These are phyloP conservation scores for Sminthurides bifidus DNA, from an alignment of 1,140 invertebrate genomes.

Conservation along the genomic window DNA sequence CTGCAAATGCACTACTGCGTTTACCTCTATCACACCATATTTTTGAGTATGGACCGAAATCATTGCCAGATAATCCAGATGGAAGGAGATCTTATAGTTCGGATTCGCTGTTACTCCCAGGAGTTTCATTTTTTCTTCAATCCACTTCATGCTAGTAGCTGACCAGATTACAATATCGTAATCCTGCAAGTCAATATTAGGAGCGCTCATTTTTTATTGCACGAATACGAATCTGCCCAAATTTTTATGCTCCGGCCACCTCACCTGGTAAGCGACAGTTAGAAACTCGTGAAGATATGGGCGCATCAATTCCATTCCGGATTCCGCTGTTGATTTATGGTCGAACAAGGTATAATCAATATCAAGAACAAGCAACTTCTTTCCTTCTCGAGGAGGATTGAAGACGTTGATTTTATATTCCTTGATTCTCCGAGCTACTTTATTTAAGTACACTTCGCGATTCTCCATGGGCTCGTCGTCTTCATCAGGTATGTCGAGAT, in stretches of 20 bases:
- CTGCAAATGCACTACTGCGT: slow-evolving; percentile 29
- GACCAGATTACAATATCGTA: slow-evolving; percentile 89
- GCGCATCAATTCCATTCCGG: slow-evolving; percentile 80
- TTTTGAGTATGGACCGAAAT: slow-evolving; percentile 81
- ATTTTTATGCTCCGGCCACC: neutral
- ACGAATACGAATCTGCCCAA: neutral
- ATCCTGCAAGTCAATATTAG: slow-evolving; percentile 36
- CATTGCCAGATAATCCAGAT: slow-evolving; percentile 84
- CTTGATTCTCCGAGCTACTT: slow-evolving; percentile 35
- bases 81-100: slow-evolving; percentile 85
- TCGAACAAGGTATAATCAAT: slow-evolving; percentile 74
- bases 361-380: slow-evolving; percentile 85
- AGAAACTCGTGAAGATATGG: slow-evolving; percentile 92
- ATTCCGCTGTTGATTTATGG: slow-evolving; percentile 79
- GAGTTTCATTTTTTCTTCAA: slow-evolving; percentile 92
- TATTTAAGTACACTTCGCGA: slow-evolving; percentile 48
- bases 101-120: slow-evolving; percentile 69
- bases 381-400: slow-evolving; percentile 39
- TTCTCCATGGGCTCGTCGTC: slow-evolving; percentile 73
- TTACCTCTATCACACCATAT: slow-evolving; percentile 79
- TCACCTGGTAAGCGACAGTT: slow-evolving; percentile 71
- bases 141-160: slow-evolving; percentile 96
- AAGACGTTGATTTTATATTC: slow-evolving; percentile 28
- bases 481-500: slow-evolving; percentile 42
- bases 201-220: neutral